Base-by-base conservation (phyloP, 2,797 vertebrate species). In the Anabas testudineus region DNA sequence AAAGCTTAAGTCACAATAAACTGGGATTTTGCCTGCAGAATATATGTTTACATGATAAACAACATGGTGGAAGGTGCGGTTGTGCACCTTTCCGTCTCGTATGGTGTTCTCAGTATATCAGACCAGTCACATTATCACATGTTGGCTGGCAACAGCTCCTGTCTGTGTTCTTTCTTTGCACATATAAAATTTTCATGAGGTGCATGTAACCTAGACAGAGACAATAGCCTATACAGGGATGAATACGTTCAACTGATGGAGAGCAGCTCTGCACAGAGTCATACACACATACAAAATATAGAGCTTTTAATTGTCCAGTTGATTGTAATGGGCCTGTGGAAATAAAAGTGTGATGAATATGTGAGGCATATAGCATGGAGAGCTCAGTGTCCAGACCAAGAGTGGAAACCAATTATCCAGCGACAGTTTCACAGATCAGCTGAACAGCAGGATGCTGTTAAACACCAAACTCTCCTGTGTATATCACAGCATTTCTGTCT, bases 131-230 rank as follows among this genome's bases (percentile, higher is more conserved):
- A 42, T 39, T 39, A 22, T 41, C 59, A 43, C 12, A 47, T 26
- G 73, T 21, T 48, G 42, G 63, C 15, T 13, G 32, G 22, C 14
- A 30, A 28, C 10, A 14, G 30, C 48, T 36, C 19, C 10, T 61
- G 47, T 55, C 34, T 66, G 24, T 48, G 32, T 10, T 49, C 66
- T 62, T 47, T 77, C 74, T 36, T 42, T 56, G 41, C 24, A 46
- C 57, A 30, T 28, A 63, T 76, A 12, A 65, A 72, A 62, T 62
- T 72, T 83, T 70, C 57, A 85, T 78, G 51, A 78, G 65, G 49
- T 41, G 51, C 54, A 30, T 51, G 63, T 55, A 57, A 74, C 51
- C 51, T 43, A 21, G 47, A 67, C 59, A 51, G 49, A 71, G 59
- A 66, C 28, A 55, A 54, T 22, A 53, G 37, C 51, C 59, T 26